phyloP scores from a whole-genome alignment of 2,113 vertebrate genomes.

The Perccottus glenii region DNA sequence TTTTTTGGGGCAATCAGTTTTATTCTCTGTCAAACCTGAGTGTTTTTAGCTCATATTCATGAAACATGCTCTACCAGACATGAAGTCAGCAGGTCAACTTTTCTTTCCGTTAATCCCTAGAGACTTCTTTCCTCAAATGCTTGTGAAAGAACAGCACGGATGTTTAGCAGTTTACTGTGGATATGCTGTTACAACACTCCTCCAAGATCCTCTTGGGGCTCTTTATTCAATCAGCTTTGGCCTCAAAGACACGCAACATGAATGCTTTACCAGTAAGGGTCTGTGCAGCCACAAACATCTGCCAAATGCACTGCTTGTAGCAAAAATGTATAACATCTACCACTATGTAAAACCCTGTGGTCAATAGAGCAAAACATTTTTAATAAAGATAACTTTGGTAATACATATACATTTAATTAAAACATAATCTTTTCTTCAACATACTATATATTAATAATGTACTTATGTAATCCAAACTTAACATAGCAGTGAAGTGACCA shows the following conservation, averaged over 20 bases:
- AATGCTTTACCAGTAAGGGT: constrained; percentile 33
- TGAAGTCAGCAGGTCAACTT: constrained; percentile 74
- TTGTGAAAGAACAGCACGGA: constrained; percentile 70
- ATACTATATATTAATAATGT: too few relatives aligned
- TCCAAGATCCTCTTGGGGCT: constrained; percentile 27
- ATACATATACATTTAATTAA: too few relatives aligned
- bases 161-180: constrained; percentile 20
- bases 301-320: too few relatives aligned
- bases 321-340: too few relatives aligned
- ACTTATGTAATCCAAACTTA: too few relatives aligned
- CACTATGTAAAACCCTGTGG: too few relatives aligned
- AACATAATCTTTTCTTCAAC: too few relatives aligned
- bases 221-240: constrained; percentile 50
- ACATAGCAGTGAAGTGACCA: neutral
- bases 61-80: constrained; percentile 57
- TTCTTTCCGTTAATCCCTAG: constrained; percentile 74
- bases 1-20: neutral
- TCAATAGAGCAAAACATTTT: too few relatives aligned
- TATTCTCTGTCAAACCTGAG: constrained; percentile 11
- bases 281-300: neutral
- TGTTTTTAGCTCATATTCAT: constrained; percentile 46
- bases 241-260: constrained; percentile 30
- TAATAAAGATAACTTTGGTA: too few relatives aligned
- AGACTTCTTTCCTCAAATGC: constrained; percentile 75
- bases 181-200: constrained; percentile 22